Conservation (phyloP, 2,888 invertebrate genomes). For the Epinotia demarniana region DNA sequence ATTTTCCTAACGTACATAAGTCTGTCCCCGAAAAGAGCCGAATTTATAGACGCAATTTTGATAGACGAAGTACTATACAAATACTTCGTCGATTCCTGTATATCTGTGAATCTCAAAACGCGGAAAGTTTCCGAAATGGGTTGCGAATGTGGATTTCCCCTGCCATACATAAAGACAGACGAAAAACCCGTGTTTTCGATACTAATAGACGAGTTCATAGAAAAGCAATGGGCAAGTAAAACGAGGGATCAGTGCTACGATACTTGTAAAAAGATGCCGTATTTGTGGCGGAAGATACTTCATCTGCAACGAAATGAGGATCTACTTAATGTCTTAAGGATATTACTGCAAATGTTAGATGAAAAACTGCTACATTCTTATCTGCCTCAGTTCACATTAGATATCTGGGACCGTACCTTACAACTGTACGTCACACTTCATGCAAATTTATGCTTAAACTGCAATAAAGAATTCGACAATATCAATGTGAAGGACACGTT, state of each 20-base stretch:
- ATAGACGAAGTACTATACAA: constrained; percentile 74
- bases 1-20: constrained; percentile 76
- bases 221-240: constrained; percentile 75
- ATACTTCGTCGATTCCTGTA: constrained; percentile 84
- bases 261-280: constrained; percentile 85
- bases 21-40: constrained; percentile 58
- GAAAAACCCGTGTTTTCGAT: constrained; percentile 79
- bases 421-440: constrained; percentile 83
- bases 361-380: constrained; percentile 82
- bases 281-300: constrained; percentile 86
- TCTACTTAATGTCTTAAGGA: constrained; percentile 79
- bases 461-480: constrained; percentile 79
- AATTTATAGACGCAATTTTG: constrained; percentile 67
- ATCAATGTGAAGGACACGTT: constrained; percentile 78
- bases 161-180: constrained; percentile 77
- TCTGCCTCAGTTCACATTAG: constrained; percentile 81
- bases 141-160: constrained; percentile 86
- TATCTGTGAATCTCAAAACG: constrained; percentile 80
- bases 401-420: constrained; percentile 85
- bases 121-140: constrained; percentile 71
- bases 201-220: constrained; percentile 84
- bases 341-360: constrained; percentile 86
- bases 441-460: constrained; percentile 86
- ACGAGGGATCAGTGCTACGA: constrained; percentile 77
- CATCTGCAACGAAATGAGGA: constrained; percentile 78